A percentile compares a stretch with the other conserved stretches of the same genome.
These are phyloP conservation scores for Halictus quadricinctus DNA, from an alignment of 2,888 invertebrate genomes.

Conservation along the genomic window DNA sequence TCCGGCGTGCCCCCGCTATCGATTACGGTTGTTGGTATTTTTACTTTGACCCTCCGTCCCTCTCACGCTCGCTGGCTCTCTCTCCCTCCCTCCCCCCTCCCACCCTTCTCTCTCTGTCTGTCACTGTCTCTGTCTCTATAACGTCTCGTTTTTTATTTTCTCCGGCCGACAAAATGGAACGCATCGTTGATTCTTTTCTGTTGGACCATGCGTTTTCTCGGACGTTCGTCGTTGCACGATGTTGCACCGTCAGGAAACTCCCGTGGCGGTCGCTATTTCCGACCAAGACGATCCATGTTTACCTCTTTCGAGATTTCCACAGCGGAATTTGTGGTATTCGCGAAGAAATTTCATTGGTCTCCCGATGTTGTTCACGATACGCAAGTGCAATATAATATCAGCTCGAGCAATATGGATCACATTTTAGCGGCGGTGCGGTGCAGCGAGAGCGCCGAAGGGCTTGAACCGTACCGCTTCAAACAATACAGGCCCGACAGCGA, in stretches of 20 bases:
- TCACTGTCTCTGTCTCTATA: background rate
- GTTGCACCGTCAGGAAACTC: background rate
- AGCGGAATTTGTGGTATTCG: background rate
- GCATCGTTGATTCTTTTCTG: background rate
- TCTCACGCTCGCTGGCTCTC: background rate
- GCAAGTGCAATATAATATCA: background rate
- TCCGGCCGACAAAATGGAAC: background rate
- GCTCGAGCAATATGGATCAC: background rate
- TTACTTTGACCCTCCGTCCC: background rate
- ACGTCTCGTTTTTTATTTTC: background rate
- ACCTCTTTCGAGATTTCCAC: background rate
- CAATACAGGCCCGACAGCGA: background rate
- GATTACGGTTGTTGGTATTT: slow-evolving; percentile 24
- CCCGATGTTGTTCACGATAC: too few relatives aligned
- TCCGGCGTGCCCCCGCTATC: slow-evolving; percentile 13
- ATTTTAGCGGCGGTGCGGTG: background rate
- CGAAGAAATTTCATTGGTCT: background rate
- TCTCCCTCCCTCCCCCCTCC: background rate
- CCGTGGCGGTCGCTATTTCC: background rate
- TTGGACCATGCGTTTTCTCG: background rate
- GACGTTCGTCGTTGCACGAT: background rate
- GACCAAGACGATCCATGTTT: background rate
- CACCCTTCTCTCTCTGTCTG: too few relatives aligned
- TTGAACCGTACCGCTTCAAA: background rate
- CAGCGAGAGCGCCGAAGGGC: background rate